These are phyloP conservation scores for Zaprionus obscuricornis DNA, from an alignment of 2,888 invertebrate genomes.

Conservation along the genomic window DNA sequence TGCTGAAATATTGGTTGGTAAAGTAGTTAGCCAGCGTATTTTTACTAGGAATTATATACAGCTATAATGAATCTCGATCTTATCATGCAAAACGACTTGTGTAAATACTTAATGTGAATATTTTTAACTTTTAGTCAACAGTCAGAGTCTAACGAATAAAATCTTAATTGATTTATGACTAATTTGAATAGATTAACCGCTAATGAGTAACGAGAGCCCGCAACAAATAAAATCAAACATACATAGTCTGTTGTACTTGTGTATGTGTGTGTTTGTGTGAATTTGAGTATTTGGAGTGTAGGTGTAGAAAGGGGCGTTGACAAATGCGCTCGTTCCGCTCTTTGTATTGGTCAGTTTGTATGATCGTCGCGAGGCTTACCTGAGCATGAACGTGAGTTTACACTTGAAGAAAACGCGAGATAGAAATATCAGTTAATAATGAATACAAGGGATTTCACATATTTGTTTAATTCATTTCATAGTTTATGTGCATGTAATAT, in stretches of 20 bases:
- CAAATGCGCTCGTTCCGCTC: constrained; percentile 43
- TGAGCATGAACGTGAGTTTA: constrained; percentile 34
- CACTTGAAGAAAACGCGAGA: constrained; percentile 42
- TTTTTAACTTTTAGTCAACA: constrained; percentile 34
- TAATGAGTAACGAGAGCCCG: constrained; percentile 57
- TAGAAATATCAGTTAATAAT: not conserved
- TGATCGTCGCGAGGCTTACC: constrained; percentile 35
- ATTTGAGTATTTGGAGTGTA: constrained; percentile 14
- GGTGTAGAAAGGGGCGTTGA: constrained; percentile 51
- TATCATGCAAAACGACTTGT: constrained; percentile 25
- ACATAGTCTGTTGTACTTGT: not conserved
- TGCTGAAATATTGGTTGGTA: not conserved
- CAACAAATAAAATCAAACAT: constrained; percentile 24
- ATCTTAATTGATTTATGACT: constrained; percentile 66
- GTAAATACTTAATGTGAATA: constrained; percentile 7
- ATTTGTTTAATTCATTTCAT: too few species aligned
- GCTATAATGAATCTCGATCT: constrained; percentile 35
- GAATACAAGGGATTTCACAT: not conserved
- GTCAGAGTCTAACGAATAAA: constrained; percentile 18
- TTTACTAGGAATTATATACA: too few species aligned
- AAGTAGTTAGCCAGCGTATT: constrained; percentile 6
- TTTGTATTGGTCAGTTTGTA: constrained; percentile 59
- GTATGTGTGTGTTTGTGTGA: not conserved
- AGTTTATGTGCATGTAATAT: too few species aligned
- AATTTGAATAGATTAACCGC: constrained; percentile 67